Evolutionary conservation across 2,888 invertebrate genomes (phyloP).

Genomic region (Penaeus monodon): DNA sequence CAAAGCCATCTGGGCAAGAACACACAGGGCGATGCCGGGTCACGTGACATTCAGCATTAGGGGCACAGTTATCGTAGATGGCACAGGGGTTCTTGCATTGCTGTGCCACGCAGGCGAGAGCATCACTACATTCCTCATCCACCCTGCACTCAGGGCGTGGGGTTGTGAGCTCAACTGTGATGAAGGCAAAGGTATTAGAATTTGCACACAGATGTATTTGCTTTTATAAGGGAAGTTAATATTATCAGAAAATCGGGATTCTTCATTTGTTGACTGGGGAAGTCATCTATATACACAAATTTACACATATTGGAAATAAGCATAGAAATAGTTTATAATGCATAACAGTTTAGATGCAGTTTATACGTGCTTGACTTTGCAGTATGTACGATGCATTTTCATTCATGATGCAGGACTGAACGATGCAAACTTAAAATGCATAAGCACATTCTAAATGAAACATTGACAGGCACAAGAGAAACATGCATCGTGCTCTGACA

Average conservation of each 20-base stretch:
- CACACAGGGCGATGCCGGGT: slow-evolving; percentile 84
- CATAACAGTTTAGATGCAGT: slow-evolving; percentile 54
- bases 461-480: slow-evolving; percentile 50
- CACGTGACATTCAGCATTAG: slow-evolving; percentile 81
- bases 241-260: too few relatives aligned
- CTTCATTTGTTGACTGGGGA: too few relatives aligned
- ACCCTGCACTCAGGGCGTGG: slow-evolving; percentile 70
- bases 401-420: slow-evolving; percentile 50
- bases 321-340: slow-evolving; percentile 52
- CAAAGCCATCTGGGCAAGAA: slow-evolving; percentile 83
- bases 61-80: slow-evolving; percentile 71
- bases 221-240: too few relatives aligned
- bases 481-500: slow-evolving; percentile 60
- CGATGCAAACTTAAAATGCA: slow-evolving; percentile 49
- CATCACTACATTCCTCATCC: slow-evolving; percentile 74
- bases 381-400: slow-evolving; percentile 55
- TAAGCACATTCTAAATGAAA: slow-evolving; percentile 46
- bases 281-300: not conserved
- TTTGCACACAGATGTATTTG: too few relatives aligned
- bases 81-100: slow-evolving; percentile 88
- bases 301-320: slow-evolving; percentile 24
- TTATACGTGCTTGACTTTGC: slow-evolving; percentile 46
- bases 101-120: slow-evolving; percentile 81
- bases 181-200: not conserved
- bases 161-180: slow-evolving; percentile 67